Conservation (phyloP, 2,888 invertebrate species). For the Eristalis tenax region DNA sequence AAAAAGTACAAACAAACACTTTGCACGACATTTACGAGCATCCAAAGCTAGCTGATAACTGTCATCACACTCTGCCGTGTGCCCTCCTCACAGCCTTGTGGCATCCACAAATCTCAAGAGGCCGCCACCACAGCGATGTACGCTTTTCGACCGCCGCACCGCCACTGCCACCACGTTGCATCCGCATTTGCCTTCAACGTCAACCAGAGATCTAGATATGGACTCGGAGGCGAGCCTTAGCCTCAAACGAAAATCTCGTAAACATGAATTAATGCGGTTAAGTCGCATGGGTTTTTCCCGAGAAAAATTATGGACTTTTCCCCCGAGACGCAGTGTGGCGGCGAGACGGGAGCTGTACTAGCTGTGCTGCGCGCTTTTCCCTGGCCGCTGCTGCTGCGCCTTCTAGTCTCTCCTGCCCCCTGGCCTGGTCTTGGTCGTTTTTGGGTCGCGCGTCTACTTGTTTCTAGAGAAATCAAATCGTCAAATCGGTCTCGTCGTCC, state of each 20-base stretch:
- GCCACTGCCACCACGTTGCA: slow-evolving; percentile 26
- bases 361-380: neutral
- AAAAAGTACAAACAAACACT: neutral
- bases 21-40: slow-evolving; percentile 61
- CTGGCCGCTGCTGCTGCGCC: slow-evolving; percentile 18
- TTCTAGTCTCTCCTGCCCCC: neutral
- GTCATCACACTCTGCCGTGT: slow-evolving; percentile 47
- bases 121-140: neutral
- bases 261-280: slow-evolving; percentile 71
- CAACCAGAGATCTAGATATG: slow-evolving; percentile 68
- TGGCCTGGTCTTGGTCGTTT: slow-evolving; percentile 34
- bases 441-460: slow-evolving; percentile 68
- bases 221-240: slow-evolving; percentile 33
- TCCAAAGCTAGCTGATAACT: slow-evolving; percentile 38
- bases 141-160: no score
- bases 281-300: slow-evolving; percentile 58
- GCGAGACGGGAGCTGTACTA: no score
- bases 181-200: slow-evolving; percentile 67
- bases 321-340: no score
- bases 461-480: slow-evolving; percentile 71
- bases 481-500: slow-evolving; percentile 63
- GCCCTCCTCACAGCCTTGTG: neutral
- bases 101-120: slow-evolving; percentile 20
- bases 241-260: slow-evolving; percentile 67
- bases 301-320: slow-evolving; percentile 68